Base-by-base conservation (phyloP, 2,888 invertebrate genomes). In the Holacanthella duospinosa region DNA sequence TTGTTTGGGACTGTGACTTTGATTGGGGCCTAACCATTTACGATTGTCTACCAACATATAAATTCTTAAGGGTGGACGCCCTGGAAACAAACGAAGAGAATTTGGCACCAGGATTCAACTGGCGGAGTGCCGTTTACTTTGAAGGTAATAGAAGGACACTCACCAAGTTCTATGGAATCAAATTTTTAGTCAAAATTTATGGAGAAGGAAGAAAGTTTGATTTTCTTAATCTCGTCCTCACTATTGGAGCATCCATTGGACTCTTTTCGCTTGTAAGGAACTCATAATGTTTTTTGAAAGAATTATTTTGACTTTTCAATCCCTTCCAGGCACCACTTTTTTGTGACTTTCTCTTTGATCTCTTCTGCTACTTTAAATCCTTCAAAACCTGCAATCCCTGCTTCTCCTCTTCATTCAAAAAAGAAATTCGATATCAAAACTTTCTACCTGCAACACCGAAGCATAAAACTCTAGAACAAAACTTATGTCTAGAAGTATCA, bases 181-280 rank as follows among this genome's bases (percentile, higher is more conserved):
- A 78, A 28, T 79, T 80, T 71, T 73, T 79, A 12, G 70, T 81
- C 28, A 75, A 76, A 25, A 77, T 80, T 1, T 67, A 74, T 54
- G 81, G 80, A 1, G 69, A 74, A 58, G 81, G 78, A 6, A 78
- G 80, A 21, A 78, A 79, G 68, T 80, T 81, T 71, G 76, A 75
- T 68, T 63, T 78, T 21, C 75, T 80, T 6, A 79, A 79, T 26
- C 73, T 80, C 2, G 61, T 79, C 6, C 71, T 78, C 21, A 80
- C 80, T 66, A 73, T 81, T 64, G 81, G 80, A 59, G 79, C 80
- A 64, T 80, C 80, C 56, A 69, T 81, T 29, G 81, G 78, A 16
- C 72, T 81, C 19, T 73, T 81, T 44, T 76, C 77, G 60, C 65
- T 81, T 36, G 80, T 80, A 74, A 76, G 36, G 36, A 36, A 36